Base-by-base conservation (phyloP, 2,888 invertebrate genomes). In the Pyrrhosoma nymphula region DNA sequence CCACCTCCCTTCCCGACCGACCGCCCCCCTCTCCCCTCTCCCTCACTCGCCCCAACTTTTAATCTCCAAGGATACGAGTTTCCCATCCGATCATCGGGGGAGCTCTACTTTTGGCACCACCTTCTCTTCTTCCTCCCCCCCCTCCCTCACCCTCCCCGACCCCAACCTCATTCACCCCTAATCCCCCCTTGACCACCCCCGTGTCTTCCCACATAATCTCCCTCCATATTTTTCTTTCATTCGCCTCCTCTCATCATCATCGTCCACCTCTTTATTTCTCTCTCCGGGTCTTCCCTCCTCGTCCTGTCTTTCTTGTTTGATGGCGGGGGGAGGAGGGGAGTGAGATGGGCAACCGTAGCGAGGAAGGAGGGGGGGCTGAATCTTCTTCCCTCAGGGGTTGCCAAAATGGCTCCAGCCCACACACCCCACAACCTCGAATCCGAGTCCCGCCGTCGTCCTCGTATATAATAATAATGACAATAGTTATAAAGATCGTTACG, bases 61-160 rank as follows among this genome's bases (percentile, higher is more conserved):
- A 93, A 93, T 93, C 93, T 93, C 93, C 93, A 30, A 63, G n/a
- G 93, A 93, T 93, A 75, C 93, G 93, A 93, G 75, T 93, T 93
- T 93, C 69, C 35, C 18, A 47, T 69, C 69, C 93, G 93, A 93
- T 93, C 93, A 93, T 69, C 93, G 69, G 39, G 47, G 69, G 39
- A 35, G 20, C 18, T 47, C 69, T 39, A 35, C 91, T 35, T 91
- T 91, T 91, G 63, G n/a, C 60, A 56, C 20, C 56, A 10, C 90
- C 63, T 47, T 47, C 47, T 56, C 56, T 14, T 55, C 56, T 56
- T 63, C 23, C 63, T 63, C n/a, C 6, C 6, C 35, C 20, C 18
- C 56, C 35, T 35, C 20, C 60, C 60, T 39, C 60, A 3, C 39
- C 35, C 16, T 63, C 55, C 23, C 56, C 69, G n/a, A n/a, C n/a